phyloP scores from a whole-genome alignment of 2,113 vertebrate species.

The Gymnobelideus leadbeateri region DNA sequence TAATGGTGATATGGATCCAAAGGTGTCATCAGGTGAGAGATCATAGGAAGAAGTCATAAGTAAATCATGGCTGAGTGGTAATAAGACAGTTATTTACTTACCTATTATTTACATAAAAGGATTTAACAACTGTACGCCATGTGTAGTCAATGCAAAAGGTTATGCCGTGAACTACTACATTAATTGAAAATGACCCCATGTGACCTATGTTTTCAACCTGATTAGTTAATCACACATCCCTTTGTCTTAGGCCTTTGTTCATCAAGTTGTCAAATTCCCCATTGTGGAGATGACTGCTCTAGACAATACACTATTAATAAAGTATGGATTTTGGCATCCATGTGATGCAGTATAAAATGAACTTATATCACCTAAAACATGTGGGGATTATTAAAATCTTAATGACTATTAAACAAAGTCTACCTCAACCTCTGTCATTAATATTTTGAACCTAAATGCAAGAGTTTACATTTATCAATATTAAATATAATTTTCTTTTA shows the following conservation, averaged over 20 bases:
- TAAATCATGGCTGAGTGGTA: no score
- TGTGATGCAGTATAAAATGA: not conserved
- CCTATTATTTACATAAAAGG: no score
- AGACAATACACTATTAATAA: not conserved
- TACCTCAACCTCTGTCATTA: not conserved
- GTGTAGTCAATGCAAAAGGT: no score
- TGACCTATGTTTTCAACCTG: not conserved
- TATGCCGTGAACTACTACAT: no score
- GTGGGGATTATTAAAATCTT: not conserved
- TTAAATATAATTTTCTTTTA: slow-evolving; percentile 44
- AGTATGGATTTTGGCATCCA: not conserved
- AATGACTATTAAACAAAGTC: not conserved
- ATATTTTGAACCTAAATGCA: slow-evolving; percentile 8
- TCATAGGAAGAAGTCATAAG: no score
- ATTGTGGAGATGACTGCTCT: not conserved
- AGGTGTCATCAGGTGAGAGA: no score
- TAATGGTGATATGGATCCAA: no score
- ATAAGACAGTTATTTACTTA: no score
- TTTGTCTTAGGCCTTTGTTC: not conserved
- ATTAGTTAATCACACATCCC: not conserved
- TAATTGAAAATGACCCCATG: not conserved
- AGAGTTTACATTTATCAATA: not conserved
- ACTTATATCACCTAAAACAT: not conserved
- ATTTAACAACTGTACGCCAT: no score
- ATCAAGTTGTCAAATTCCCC: not conserved